phyloP scores from a whole-genome alignment of 2,888 invertebrate species.

The Drosophila neonasuta region DNA sequence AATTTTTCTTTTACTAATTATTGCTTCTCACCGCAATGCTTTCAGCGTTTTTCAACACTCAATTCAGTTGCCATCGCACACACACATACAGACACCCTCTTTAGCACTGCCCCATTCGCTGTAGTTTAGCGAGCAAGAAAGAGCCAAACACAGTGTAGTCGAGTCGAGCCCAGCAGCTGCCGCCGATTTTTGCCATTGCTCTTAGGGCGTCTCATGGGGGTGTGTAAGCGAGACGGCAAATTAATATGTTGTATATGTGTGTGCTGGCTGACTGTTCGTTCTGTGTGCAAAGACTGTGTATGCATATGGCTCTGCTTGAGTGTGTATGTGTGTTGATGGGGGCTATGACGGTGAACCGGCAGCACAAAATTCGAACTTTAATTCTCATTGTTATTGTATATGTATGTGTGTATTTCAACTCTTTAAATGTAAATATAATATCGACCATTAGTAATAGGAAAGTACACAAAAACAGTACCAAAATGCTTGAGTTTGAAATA shows the following conservation, averaged over 20 bases:
- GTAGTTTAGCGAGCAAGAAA: slow-evolving; percentile 42
- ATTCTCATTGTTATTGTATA: slow-evolving; percentile 26
- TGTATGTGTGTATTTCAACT: slow-evolving; percentile 1
- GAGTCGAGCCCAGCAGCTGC: slow-evolving; percentile 51
- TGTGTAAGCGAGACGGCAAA: slow-evolving; percentile 56
- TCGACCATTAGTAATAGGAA: not conserved
- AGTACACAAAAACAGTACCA: not conserved
- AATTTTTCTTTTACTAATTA: slow-evolving; percentile 68
- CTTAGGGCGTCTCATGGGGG: slow-evolving; percentile 46
- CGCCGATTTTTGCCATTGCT: slow-evolving; percentile 38
- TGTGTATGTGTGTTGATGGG: slow-evolving; percentile 53
- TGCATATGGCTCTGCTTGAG: slow-evolving; percentile 7
- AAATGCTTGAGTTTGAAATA: slow-evolving; percentile 1
- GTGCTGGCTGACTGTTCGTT: slow-evolving; percentile 19
- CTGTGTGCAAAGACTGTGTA: slow-evolving; percentile 26
- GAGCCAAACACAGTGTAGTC: slow-evolving; percentile 55
- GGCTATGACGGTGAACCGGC: slow-evolving; percentile 66
- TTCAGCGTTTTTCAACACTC: slow-evolving; percentile 62
- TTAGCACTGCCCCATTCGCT: slow-evolving; percentile 71
- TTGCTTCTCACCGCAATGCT: slow-evolving; percentile 40
- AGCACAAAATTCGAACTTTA: slow-evolving; percentile 48
- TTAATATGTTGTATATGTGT: slow-evolving; percentile 21
- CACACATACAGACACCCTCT: slow-evolving; percentile 36
- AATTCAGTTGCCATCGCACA: slow-evolving; percentile 46
- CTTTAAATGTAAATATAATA: slow-evolving; percentile 28